Conservation (phyloP, 2,888 invertebrate genomes). For the Zygaena filipendulae region DNA sequence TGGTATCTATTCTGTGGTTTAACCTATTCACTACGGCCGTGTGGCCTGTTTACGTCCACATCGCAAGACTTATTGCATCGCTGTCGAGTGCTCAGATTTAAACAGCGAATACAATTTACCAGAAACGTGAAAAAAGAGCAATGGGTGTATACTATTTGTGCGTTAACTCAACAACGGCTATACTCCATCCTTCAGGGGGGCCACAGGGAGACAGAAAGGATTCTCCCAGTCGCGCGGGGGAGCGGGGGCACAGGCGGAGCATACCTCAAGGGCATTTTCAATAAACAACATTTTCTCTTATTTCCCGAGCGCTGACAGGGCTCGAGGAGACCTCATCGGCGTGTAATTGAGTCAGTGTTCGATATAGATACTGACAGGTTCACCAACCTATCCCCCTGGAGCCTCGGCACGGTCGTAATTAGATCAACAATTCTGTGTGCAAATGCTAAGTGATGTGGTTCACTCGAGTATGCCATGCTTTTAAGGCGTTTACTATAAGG, state of each 20-base stretch:
- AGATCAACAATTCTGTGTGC: too few relatives aligned
- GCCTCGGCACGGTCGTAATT: too few relatives aligned
- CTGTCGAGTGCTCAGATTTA: too few relatives aligned
- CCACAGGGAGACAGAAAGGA: conserved; percentile 12
- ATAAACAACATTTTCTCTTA: conserved; percentile 25
- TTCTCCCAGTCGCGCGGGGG: conserved; percentile 6
- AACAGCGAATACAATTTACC: too few relatives aligned
- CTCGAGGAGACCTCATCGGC: conserved; percentile 22
- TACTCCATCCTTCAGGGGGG: conserved; percentile 6
- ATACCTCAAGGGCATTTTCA: conserved; percentile 25
- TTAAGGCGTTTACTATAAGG: too few relatives aligned
- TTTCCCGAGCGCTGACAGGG: conserved; percentile 18
- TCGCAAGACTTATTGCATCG: too few relatives aligned
- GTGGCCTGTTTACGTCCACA: too few relatives aligned
- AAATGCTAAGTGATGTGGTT: too few relatives aligned
- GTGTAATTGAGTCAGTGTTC: conserved; percentile 32
- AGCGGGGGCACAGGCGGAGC: conserved; percentile 13
- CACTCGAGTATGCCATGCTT: too few relatives aligned
- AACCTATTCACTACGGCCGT: too few relatives aligned
- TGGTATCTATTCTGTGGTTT: too few relatives aligned
- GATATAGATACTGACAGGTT: conserved; percentile 22
- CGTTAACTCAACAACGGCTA: conserved; percentile 1
- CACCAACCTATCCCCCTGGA: conserved; percentile 7
- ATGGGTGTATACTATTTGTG: conserved; percentile 7
- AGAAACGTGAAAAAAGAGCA: too few relatives aligned